These are phyloP conservation scores for Hepsetus odoe DNA, from an alignment of 2,113 vertebrate species.

Conservation along the genomic window DNA sequence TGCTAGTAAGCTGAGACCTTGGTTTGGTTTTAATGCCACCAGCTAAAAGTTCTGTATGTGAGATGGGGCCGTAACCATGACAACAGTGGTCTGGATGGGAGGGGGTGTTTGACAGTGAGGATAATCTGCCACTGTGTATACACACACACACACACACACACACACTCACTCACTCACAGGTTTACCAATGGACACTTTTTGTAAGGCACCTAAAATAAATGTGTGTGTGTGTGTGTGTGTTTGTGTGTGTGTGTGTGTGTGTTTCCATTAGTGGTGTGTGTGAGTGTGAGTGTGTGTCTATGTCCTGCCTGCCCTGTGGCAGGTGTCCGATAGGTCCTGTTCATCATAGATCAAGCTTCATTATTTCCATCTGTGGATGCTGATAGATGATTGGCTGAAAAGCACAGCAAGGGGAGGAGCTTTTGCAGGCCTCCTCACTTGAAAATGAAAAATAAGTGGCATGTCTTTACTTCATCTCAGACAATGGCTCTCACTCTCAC, in stretches of 20 bases:
- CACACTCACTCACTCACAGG: not conserved
- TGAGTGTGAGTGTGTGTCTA: constrained; percentile 8
- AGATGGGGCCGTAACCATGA: constrained; percentile 60
- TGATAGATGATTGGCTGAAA: constrained; percentile 51
- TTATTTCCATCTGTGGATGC: constrained; percentile 66
- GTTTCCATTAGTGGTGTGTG: constrained; percentile 29
- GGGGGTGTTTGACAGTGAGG: constrained; percentile 47
- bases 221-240: constrained; percentile 12
- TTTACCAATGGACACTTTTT: not conserved
- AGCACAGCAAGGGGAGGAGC: constrained; percentile 51
- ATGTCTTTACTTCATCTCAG: not conserved
- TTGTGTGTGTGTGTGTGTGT: constrained; percentile 25
- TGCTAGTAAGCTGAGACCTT: not conserved
- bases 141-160: not conserved
- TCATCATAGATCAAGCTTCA: constrained; percentile 63
- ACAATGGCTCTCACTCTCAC: not conserved
- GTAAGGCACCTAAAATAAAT: constrained; percentile 11
- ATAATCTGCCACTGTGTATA: constrained; percentile 44
- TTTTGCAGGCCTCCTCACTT: constrained; percentile 46
- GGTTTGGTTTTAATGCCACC: constrained; percentile 51
- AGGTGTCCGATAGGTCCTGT: not conserved
- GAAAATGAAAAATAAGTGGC: not conserved
- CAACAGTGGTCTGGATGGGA: constrained; percentile 35
- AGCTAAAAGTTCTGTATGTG: constrained; percentile 50
- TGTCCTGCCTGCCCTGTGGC: not conserved